These are phyloP conservation scores for Hypena proboscidalis DNA, from an alignment of 2,888 invertebrate genomes.

Conservation along the genomic window DNA sequence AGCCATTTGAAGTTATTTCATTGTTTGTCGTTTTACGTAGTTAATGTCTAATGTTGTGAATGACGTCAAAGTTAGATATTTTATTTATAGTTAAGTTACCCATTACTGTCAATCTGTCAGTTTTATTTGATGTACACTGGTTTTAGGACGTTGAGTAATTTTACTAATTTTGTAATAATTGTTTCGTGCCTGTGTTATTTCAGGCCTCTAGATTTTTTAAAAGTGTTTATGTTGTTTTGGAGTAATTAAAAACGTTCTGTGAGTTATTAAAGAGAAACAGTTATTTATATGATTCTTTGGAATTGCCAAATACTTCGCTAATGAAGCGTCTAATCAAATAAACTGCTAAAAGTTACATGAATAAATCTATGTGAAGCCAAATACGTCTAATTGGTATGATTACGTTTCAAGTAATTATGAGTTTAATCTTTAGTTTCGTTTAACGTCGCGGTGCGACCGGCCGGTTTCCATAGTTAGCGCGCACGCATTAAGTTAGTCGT, in stretches of 20 bases:
- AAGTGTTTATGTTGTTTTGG: too few species aligned
- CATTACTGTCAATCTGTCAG: conserved; percentile 9
- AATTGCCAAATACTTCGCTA: conserved; percentile 15
- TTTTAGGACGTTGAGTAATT: background rate
- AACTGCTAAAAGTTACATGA: conserved; percentile 26
- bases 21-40: conserved; percentile 25
- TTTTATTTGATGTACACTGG: background rate
- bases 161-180: too few species aligned
- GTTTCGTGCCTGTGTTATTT: too few species aligned
- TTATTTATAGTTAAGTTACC: conserved; percentile 12
- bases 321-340: conserved; percentile 32
- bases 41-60: conserved; percentile 40
- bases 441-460: conserved; percentile 51
- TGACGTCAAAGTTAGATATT: conserved; percentile 40
- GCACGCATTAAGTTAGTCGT: conserved; percentile 68
- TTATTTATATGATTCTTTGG: conserved; percentile 1
- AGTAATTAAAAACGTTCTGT: too few species aligned
- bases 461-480: conserved; percentile 63
- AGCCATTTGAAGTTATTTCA: conserved; percentile 14
- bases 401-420: conserved; percentile 35
- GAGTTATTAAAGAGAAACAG: background rate
- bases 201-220: too few species aligned
- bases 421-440: conserved; percentile 34
- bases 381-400: conserved; percentile 30
- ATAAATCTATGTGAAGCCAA: conserved; percentile 34